Conservation (phyloP, 2,797 vertebrate species). For the Siniperca obscura region DNA sequence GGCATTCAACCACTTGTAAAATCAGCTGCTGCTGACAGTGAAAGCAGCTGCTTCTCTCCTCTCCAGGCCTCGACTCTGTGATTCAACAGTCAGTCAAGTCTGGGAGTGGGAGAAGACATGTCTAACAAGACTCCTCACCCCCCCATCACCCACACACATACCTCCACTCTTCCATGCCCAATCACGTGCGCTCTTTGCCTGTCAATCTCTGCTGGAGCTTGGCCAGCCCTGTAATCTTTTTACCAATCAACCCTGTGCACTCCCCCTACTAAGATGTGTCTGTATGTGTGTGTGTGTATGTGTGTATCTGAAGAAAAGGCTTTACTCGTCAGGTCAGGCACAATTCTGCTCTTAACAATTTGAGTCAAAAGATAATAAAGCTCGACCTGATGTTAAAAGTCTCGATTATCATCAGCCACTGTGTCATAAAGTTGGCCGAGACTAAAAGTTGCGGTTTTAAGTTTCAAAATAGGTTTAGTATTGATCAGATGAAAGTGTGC, state of each 20-base stretch:
- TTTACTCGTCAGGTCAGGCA: constrained; percentile 47
- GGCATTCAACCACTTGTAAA: constrained; percentile 63
- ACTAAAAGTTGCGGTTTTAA: constrained; percentile 48
- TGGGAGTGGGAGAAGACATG: constrained; percentile 56
- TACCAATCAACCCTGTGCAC: constrained; percentile 70
- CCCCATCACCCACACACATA: background rate
- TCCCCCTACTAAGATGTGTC: constrained; percentile 37
- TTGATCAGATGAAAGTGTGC: constrained; percentile 28
- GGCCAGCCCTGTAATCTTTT: constrained; percentile 72
- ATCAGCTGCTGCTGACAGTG: constrained; percentile 68
- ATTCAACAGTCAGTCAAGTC: constrained; percentile 77
- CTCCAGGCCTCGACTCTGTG: constrained; percentile 59
- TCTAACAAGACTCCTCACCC: constrained; percentile 67
- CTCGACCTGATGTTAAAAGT: constrained; percentile 55
- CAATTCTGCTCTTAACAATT: constrained; percentile 59
- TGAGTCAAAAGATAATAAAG: constrained; percentile 66
- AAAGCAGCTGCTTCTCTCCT: constrained; percentile 59
- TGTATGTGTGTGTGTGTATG: constrained; percentile 31
- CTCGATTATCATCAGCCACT: constrained; percentile 68
- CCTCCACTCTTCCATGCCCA: constrained; percentile 40
- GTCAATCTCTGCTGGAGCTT: constrained; percentile 69
- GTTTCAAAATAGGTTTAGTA: constrained; percentile 48
- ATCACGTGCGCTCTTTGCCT: constrained; percentile 61
- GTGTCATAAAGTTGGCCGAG: constrained; percentile 42
- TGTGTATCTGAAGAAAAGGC: constrained; percentile 37